Evolutionary conservation across 2,113 vertebrate genomes (phyloP), one percentile per base, ranked within the genome.

Genomic region (Origma solitaria): DNA sequence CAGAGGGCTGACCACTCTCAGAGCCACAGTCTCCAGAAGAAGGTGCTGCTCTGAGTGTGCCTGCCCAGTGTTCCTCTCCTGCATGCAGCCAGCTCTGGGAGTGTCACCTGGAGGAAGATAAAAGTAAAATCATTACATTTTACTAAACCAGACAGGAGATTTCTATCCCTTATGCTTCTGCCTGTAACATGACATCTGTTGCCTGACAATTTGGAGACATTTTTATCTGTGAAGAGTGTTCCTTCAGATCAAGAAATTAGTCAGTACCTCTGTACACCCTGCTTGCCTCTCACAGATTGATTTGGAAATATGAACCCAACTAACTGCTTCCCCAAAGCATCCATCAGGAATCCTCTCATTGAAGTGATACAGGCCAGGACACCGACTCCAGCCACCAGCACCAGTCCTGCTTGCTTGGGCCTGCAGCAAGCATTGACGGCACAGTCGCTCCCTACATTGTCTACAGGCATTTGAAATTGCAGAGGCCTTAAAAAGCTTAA

Each of bases 171-270:
- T 71, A 18, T n/a, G 37, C 57, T 60, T 82, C 81, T 89, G 84
- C 66, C 62, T 81, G 35, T 66, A 83, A 70, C 21, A 11, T 50
- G 62, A 62, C 68, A 86, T 90, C 80, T 94, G 88, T 86, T 85
- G 62, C 64, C 33, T 90, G 75, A 82, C 23, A 30, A 82, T 91
- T 90, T 21, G 45, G 56, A 91, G 92, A 73, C 38, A 70, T 82
- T 91, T 96, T 87, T 70, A 51, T 87, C 75, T 44, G 33, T 30
- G 56, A 80, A 66, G 60, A 82, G 35, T 31, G 16, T 79, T 91
- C 92, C 40, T 85, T 69, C 44, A 60, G 70, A 91, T 45, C 15
- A 58, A 72, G 58, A 82, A 89, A 65, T 54, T 73, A 92, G 72
- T 79, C 72, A 47, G 44, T 88, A 71, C 61, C 60, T 92, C 56